These are phyloP conservation scores for Goniozus legneri DNA, from an alignment of 1,140 invertebrate species.

Conservation along the genomic window DNA sequence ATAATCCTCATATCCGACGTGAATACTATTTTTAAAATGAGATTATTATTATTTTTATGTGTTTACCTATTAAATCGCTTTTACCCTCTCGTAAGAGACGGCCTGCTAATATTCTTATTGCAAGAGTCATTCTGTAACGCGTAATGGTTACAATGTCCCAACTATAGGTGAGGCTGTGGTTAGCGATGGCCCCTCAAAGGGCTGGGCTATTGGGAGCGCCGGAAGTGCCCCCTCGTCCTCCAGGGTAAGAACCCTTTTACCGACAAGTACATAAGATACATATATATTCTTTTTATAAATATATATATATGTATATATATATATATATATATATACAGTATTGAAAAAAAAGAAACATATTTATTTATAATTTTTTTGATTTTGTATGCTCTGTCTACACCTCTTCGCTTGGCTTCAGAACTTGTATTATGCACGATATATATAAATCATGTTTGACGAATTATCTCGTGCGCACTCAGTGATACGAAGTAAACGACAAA, in stretches of 20 bases:
- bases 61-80: too few relatives aligned
- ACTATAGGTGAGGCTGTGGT: conserved; percentile 54
- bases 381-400: conserved; percentile 52
- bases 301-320: conserved; percentile 8
- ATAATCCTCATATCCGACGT: too few relatives aligned
- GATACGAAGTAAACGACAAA: too few relatives aligned
- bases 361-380: conserved; percentile 32
- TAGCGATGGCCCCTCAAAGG: conserved; percentile 55
- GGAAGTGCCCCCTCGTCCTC: conserved; percentile 57
- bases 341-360: conserved; percentile 1
- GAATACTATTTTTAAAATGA: too few relatives aligned
- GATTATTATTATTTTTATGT: too few relatives aligned
- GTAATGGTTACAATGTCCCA: conserved; percentile 46
- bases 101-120: too few relatives aligned
- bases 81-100: too few relatives aligned
- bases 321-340: too few relatives aligned
- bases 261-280: conserved; percentile 53
- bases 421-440: conserved; percentile 19
- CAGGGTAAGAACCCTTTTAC: conserved; percentile 61
- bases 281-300: conserved; percentile 20
- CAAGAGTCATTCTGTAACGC: conserved; percentile 31
- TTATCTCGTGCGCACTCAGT: too few relatives aligned
- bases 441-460: background rate
- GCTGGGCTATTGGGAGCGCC: conserved; percentile 55
- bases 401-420: conserved; percentile 53